These are phyloP conservation scores for Cottoperca gobio DNA, from an alignment of 2,797 vertebrate species.

Conservation along the genomic window DNA sequence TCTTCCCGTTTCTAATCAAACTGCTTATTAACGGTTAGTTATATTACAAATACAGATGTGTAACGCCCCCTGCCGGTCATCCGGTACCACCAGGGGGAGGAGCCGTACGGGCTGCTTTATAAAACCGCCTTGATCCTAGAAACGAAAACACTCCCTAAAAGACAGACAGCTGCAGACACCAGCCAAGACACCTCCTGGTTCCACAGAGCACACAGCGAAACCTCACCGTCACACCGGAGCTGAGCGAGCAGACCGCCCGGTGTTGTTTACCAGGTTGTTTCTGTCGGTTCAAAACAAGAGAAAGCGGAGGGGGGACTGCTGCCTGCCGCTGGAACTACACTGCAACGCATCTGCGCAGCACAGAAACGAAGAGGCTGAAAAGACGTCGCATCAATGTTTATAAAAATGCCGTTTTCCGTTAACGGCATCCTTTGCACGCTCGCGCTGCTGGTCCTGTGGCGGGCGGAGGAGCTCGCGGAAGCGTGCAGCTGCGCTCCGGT, in stretches of 20 bases:
- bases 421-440: conserved; percentile 83
- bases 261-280: conserved; percentile 39
- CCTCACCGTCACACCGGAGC: conserved; percentile 45
- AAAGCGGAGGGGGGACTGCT: conserved; percentile 18
- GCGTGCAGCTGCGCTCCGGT: conserved; percentile 97
- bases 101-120: conserved; percentile 74
- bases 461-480: conserved; percentile 88
- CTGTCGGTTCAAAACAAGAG: not conserved
- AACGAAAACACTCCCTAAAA: conserved; percentile 81
- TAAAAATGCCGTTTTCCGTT: conserved; percentile 82
- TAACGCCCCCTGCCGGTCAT: conserved; percentile 74
- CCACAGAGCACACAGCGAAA: conserved; percentile 19
- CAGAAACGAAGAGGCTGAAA: conserved; percentile 41
- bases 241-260: conserved; percentile 3
- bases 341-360: conserved; percentile 65
- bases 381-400: conserved; percentile 38
- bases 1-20: no score
- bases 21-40: no score
- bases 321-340: conserved; percentile 52
- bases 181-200: not conserved
- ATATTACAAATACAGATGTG: no score
- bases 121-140: conserved; percentile 80
- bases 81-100: conserved; percentile 70
- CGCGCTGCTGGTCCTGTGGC: conserved; percentile 86
- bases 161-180: conserved; percentile 54